These are phyloP conservation scores for Muscicapa adusta DNA, from an alignment of 2,113 vertebrate genomes.

Conservation along the genomic window DNA sequence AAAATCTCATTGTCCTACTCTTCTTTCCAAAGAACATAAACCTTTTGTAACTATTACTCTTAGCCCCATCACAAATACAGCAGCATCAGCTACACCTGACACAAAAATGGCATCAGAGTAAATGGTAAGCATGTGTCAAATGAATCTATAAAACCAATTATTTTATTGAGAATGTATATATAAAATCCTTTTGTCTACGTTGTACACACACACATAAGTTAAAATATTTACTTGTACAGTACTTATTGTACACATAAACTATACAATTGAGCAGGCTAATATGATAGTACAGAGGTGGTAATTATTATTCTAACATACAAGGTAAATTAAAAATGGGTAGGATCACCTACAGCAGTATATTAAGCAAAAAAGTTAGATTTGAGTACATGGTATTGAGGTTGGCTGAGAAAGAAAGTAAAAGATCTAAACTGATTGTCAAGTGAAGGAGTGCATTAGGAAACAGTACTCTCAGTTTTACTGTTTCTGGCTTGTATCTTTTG, in stretches of 20 bases:
- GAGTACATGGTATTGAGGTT: background rate
- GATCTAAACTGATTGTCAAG: constrained; percentile 41
- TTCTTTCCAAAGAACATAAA: constrained; percentile 18
- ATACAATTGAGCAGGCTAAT: background rate
- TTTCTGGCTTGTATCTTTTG: constrained; percentile 53
- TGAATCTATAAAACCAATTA: background rate
- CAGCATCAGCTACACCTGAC: background rate
- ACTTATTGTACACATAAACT: background rate
- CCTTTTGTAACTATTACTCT: constrained; percentile 30
- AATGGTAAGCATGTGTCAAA: background rate
- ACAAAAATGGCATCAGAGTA: constrained; percentile 17
- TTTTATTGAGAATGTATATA: background rate
- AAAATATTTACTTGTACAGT: background rate
- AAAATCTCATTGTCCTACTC: background rate
- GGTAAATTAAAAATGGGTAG: background rate
- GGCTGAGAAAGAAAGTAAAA: constrained; percentile 4
- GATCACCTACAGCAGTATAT: background rate
- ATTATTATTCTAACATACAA: background rate
- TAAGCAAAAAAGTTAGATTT: background rate
- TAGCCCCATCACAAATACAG: background rate
- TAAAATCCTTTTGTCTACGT: background rate
- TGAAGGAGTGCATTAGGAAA: constrained; percentile 52
- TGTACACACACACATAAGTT: background rate
- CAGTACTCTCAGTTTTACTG: constrained; percentile 21
- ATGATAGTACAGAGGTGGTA: background rate